These are phyloP conservation scores for Andricus grossulariae DNA, from an alignment of 1,140 invertebrate genomes.

Conservation along the genomic window DNA sequence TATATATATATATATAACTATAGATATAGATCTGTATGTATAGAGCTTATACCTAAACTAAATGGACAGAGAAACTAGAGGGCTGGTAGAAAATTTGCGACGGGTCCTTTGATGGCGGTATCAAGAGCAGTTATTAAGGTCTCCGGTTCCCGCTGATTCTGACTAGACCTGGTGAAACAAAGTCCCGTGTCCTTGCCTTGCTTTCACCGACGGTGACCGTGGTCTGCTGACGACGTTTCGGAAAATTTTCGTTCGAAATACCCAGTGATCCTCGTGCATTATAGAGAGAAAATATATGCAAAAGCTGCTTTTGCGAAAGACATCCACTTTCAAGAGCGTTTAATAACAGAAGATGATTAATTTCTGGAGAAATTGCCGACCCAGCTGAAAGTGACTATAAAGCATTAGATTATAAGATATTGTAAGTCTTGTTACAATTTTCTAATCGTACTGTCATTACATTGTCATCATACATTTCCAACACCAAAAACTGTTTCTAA, in stretches of 20 bases:
- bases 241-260: slow-evolving; percentile 24
- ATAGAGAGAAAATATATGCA: slow-evolving; percentile 3
- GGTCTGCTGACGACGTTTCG: slow-evolving; percentile 15
- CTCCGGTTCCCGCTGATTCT: slow-evolving; percentile 35
- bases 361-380: too few relatives aligned
- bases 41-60: background rate
- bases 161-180: slow-evolving; percentile 6
- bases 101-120: slow-evolving; percentile 61
- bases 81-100: slow-evolving; percentile 58
- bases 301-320: background rate
- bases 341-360: too few relatives aligned
- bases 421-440: too few relatives aligned
- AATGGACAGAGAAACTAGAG: slow-evolving; percentile 22
- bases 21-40: too few relatives aligned
- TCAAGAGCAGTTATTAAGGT: slow-evolving; percentile 38
- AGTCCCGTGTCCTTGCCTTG: background rate
- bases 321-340: background rate
- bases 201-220: background rate
- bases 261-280: background rate
- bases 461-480: too few relatives aligned
- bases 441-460: too few relatives aligned
- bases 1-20: too few relatives aligned
- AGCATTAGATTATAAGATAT: too few relatives aligned
- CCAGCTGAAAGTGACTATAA: too few relatives aligned
- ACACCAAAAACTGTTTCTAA: too few relatives aligned